Base-by-base conservation (phyloP, 1,140 invertebrate genomes). In the Achroia grisella region DNA sequence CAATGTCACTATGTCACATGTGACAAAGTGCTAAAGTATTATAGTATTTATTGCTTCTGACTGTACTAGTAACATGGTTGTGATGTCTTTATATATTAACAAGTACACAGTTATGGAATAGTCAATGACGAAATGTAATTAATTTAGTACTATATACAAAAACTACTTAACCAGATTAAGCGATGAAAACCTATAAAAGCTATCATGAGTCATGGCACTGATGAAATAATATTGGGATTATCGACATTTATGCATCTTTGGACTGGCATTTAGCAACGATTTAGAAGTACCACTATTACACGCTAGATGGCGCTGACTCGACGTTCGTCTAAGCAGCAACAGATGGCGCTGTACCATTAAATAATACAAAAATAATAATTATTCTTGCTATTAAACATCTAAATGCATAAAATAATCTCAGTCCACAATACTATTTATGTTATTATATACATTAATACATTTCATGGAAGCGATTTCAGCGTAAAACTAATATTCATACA, bases 381-480 rank as follows among this genome's bases (percentile, higher is more conserved):
- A 33, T 10, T 47, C 53, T 49, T 64, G 44, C 44, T 48, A 56
- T 56, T 54, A 62, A 55, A 76, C 53, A 65, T 64, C 55, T 76
- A 83, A 81, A 79, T 76, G 73, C 73, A 74, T 59, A 76, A 71
- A 71, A 78, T 84, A 84, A 81, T 84, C 77, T 84, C 77, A 76
- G 70, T 79, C 65, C 68, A 69, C 70, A 81, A 76, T 73, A 73
- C 61, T 71, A 73, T 69, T n/a, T 68, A 59, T 61, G 59, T 72
- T 72, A 64, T 69, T 72, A 76, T 71, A 64, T 71, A 76, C 70
- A 76, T 64, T 51, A 56, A 70, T 56, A 65, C 27, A 49, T 44
- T 66, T 67, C 62, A 69, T 69, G 64, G 62, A 78, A 77, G 74
- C 68, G 62, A 71, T 62, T 65, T 67, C 61, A 67, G 66, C 48